Percentiles rank a stretch among this genome's conserved stretches.
Evolutionary conservation across 1,140 invertebrate genomes (phyloP).

Genomic region (Nymphalis io): DNA sequence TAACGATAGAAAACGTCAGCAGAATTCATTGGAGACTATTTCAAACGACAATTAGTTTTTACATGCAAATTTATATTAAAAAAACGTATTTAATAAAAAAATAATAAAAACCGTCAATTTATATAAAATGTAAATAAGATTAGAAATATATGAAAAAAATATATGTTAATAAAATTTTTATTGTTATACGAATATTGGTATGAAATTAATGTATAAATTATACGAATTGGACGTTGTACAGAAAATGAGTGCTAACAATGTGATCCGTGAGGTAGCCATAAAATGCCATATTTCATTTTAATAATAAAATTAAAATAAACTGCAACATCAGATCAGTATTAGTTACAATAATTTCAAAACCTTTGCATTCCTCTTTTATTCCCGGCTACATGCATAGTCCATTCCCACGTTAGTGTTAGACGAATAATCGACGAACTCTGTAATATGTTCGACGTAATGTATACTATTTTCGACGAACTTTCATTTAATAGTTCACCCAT

Average conservation of each 20-base stretch:
- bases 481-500: slow-evolving; percentile 50
- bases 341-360: slow-evolving; percentile 44
- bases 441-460: slow-evolving; percentile 33
- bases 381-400: slow-evolving; percentile 57
- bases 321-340: slow-evolving; percentile 50
- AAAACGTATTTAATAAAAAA: slow-evolving; percentile 69
- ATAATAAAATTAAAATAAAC: slow-evolving; percentile 40
- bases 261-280: slow-evolving; percentile 79
- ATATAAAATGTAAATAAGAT: slow-evolving; percentile 78
- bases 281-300: slow-evolving; percentile 71
- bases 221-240: slow-evolving; percentile 62
- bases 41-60: slow-evolving; percentile 48
- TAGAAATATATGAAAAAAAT: slow-evolving; percentile 70
- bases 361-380: slow-evolving; percentile 75
- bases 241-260: slow-evolving; percentile 65
- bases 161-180: slow-evolving; percentile 67
- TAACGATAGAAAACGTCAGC: neutral
- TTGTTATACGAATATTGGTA: slow-evolving; percentile 67
- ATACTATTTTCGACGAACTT: slow-evolving; percentile 6
- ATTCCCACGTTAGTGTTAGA: slow-evolving; percentile 64
- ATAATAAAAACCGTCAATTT: slow-evolving; percentile 66
- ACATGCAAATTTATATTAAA: slow-evolving; percentile 64
- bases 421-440: slow-evolving; percentile 43
- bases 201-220: slow-evolving; percentile 57
- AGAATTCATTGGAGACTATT: slow-evolving; percentile 49